Conservation (phyloP, 1,140 invertebrate genomes). For the Nomia melanderi region DNA sequence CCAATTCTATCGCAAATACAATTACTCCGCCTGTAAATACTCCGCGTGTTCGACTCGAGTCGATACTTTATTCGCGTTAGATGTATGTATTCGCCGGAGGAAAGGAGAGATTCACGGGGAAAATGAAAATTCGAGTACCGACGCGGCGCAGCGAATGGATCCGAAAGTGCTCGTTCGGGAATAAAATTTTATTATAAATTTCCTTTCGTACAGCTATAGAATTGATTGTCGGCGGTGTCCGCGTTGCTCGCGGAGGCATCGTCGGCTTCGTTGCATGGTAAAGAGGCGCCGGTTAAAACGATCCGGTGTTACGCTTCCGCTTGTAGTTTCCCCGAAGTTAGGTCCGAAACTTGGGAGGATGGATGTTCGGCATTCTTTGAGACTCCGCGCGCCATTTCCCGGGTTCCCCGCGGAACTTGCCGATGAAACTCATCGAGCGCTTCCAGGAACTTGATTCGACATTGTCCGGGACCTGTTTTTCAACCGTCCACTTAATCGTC, state of each 20-base stretch:
- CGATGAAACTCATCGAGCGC: not conserved
- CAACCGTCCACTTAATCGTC: not conserved
- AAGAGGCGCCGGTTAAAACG: not conserved
- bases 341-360: not conserved
- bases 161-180: too few relatives aligned
- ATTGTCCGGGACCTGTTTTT: not conserved
- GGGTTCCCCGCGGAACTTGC: not conserved
- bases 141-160: too few relatives aligned
- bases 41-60: not conserved
- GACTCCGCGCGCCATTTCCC: not conserved
- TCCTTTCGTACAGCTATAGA: not conserved
- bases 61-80: constrained; percentile 20
- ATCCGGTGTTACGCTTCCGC: not conserved
- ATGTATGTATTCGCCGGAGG: not conserved
- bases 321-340: not conserved
- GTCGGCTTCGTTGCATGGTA: not conserved
- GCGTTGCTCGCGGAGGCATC: too few relatives aligned
- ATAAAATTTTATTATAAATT: constrained; percentile 40
- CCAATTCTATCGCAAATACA: constrained; percentile 39
- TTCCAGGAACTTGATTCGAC: not conserved
- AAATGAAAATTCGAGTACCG: too few relatives aligned
- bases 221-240: not conserved
- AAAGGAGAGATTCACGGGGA: too few relatives aligned
- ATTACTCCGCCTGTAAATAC: constrained; percentile 38
- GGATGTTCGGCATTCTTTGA: not conserved